These are phyloP conservation scores for Chymomyza fuscimana DNA, from an alignment of 2,888 invertebrate species.

Conservation along the genomic window DNA sequence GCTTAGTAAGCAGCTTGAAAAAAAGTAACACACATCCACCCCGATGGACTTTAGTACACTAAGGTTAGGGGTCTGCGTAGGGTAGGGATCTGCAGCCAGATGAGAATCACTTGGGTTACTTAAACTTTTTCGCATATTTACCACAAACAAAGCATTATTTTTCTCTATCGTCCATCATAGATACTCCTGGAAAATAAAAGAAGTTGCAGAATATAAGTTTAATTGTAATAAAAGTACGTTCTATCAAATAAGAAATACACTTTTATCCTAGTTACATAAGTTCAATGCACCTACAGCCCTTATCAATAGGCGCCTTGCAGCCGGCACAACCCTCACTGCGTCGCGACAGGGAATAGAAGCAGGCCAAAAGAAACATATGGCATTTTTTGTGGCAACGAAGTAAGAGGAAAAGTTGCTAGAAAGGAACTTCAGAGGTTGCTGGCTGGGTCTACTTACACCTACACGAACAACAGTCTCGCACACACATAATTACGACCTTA, in stretches of 20 bases:
- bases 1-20: slow-evolving; percentile 48
- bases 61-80: not conserved
- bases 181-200: slow-evolving; percentile 73
- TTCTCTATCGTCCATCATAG: slow-evolving; percentile 78
- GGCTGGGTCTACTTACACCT: not conserved
- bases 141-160: slow-evolving; percentile 78
- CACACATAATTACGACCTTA: slow-evolving; percentile 57
- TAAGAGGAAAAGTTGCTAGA: slow-evolving; percentile 14
- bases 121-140: slow-evolving; percentile 48
- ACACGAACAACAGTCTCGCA: slow-evolving; percentile 40
- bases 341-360: not conserved
- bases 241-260: too few species aligned
- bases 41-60: not conserved
- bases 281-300: slow-evolving; percentile 59
- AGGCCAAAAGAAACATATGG: slow-evolving; percentile 52
- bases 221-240: slow-evolving; percentile 4
- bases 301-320: slow-evolving; percentile 1
- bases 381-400: slow-evolving; percentile 25
- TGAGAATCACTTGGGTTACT: not conserved
- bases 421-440: slow-evolving; percentile 24
- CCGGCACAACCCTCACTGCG: not conserved
- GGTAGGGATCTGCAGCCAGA: too few species aligned
- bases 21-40: not conserved
- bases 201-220: slow-evolving; percentile 37
- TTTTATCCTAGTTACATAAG: slow-evolving; percentile 26